Conservation (phyloP, 1,140 invertebrate species). For the honey bee (Apis mellifera) region Amel_HAv3.1 CM009939.2:2412501-2413000, state of each 20-base stretch:
- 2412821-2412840: background rate
- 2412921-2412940: background rate
- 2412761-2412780: background rate
- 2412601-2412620: background rate
- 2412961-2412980: background rate
- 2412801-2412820: background rate
- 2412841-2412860: background rate
- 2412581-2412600: conserved; percentile 54
- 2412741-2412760: background rate
- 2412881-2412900: conserved; percentile 3
- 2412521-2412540: conserved; percentile 62
- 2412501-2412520: conserved; percentile 60
- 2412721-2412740: background rate
- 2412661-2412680: conserved; percentile 49
- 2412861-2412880: background rate
- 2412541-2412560: conserved; percentile 64
- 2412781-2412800: conserved; percentile 21
- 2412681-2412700: conserved; percentile 52
- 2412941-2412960: background rate
- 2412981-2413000: no score
- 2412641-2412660: conserved; percentile 59
- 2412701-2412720: conserved; percentile 12
- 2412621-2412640: conserved; percentile 18
- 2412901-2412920: background rate
- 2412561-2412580: conserved; percentile 26